Percentiles rank a stretch among this genome's conserved stretches.
Conservation (phyloP, 2,797 vertebrate genomes). For the Typhlichthys eigenmanni region DNA sequence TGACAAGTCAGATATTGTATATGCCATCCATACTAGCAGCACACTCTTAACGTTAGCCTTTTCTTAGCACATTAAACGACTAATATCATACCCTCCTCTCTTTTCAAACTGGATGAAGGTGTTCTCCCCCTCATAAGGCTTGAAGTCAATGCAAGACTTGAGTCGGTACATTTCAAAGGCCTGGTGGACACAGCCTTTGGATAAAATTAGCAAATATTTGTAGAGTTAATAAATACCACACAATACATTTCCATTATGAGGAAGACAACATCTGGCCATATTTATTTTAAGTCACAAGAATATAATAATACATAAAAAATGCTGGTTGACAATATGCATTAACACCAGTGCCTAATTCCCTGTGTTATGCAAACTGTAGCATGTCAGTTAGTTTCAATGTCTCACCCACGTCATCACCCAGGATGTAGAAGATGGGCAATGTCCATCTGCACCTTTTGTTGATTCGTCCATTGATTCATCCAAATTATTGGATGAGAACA, state of each 20-base stretch:
- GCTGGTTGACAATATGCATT: too few relatives aligned
- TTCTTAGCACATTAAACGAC: neutral
- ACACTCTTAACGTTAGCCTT: too few relatives aligned
- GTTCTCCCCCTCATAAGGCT: constrained; percentile 88
- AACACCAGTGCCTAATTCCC: too few relatives aligned
- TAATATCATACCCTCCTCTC: constrained; percentile 77
- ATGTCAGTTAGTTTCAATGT: neutral
- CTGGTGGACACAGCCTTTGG: constrained; percentile 86
- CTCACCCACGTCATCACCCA: constrained; percentile 87
- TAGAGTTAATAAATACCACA: neutral
- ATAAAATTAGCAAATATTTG: constrained; percentile 5
- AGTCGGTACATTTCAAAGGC: constrained; percentile 92
- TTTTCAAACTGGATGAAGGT: constrained; percentile 86
- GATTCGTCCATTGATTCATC: constrained; percentile 47
- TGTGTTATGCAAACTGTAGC: neutral
- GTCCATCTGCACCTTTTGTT: constrained; percentile 81
- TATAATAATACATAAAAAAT: too few relatives aligned
- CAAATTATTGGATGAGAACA: too few relatives aligned
- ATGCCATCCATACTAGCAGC: too few relatives aligned
- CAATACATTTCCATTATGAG: neutral
- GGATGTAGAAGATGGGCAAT: constrained; percentile 90
- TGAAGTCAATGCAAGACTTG: constrained; percentile 92
- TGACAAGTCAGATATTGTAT: too few relatives aligned
- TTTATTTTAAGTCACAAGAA: too few relatives aligned
- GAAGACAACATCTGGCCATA: too few relatives aligned